phyloP scores from a whole-genome alignment of 2,888 invertebrate genomes.

The Barypeithes pellucidus region DNA sequence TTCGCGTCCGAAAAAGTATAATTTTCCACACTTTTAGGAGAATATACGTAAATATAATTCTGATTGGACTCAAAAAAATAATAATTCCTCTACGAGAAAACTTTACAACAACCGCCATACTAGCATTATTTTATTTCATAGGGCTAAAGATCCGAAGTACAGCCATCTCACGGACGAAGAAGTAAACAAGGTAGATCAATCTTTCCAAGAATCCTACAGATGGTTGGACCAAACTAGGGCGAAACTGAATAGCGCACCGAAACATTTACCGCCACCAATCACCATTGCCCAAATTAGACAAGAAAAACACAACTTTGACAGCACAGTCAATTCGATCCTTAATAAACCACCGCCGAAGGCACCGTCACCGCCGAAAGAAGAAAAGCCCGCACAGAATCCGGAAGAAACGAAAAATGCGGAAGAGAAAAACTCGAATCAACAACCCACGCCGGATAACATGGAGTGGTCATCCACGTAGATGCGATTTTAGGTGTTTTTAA shows the following conservation, averaged over 20 bases:
- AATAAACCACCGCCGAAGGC: slow-evolving; percentile 94
- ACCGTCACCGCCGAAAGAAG: slow-evolving; percentile 75
- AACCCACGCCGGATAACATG: slow-evolving; percentile 59
- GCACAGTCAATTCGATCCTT: slow-evolving; percentile 81
- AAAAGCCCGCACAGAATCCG: slow-evolving; percentile 62
- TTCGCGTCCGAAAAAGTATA: too few species aligned
- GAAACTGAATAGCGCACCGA: slow-evolving; percentile 77
- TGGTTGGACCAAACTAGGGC: slow-evolving; percentile 89
- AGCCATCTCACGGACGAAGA: slow-evolving; percentile 88
- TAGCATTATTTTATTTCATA: slow-evolving; percentile 61
- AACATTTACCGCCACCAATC: slow-evolving; percentile 83
- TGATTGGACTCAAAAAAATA: too few species aligned
- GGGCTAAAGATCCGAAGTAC: slow-evolving; percentile 81
- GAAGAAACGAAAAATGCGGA: slow-evolving; percentile 50
- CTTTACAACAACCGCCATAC: too few species aligned
- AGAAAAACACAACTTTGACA: slow-evolving; percentile 82
- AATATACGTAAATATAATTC: too few species aligned
- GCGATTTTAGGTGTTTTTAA: slow-evolving; percentile 49
- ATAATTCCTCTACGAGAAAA: too few species aligned
- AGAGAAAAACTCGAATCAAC: slow-evolving; percentile 49
- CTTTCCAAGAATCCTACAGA: slow-evolving; percentile 80
- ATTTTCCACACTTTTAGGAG: too few species aligned
- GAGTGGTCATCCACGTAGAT: slow-evolving; percentile 58
- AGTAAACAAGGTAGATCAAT: slow-evolving; percentile 82
- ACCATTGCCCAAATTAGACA: slow-evolving; percentile 85